phyloP scores from a whole-genome alignment of 2,113 vertebrate genomes.

The Phyllostomus hastatus region DNA sequence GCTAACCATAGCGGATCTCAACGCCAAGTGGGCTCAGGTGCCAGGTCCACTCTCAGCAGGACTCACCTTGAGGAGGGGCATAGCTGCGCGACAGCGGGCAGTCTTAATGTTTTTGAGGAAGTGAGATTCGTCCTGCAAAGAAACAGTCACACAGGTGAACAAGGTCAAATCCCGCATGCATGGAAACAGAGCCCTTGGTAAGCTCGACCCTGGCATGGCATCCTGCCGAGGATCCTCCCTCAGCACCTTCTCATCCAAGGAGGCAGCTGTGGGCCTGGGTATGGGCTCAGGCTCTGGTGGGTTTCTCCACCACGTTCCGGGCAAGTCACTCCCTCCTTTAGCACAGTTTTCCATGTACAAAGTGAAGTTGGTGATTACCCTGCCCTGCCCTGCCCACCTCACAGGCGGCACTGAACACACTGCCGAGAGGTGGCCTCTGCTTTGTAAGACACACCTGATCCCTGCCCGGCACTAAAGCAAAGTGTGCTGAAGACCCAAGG shows the following conservation, averaged over 20 bases:
- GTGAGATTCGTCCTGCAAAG: conserved; percentile 95
- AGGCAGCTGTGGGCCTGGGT: background rate
- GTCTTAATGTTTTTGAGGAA: conserved; percentile 97
- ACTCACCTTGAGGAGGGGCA: conserved; percentile 93
- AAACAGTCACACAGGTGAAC: conserved; percentile 37
- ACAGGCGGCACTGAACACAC: background rate
- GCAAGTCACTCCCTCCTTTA: background rate
- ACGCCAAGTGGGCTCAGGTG: fast-evolving
- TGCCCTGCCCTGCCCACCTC: background rate
- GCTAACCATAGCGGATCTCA: fast-evolving
- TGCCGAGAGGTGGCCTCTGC: background rate
- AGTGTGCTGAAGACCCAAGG: background rate
- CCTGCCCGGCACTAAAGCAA: background rate
- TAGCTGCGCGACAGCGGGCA: conserved; percentile 91
- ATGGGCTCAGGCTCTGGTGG: background rate
- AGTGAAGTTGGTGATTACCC: background rate
- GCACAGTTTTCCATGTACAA: background rate
- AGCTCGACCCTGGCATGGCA: background rate
- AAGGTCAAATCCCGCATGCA: background rate
- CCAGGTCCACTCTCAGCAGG: background rate
- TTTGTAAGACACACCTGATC: background rate
- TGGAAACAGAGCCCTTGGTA: fast-evolving
- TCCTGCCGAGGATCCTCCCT: background rate
- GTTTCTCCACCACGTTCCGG: background rate
- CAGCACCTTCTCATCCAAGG: background rate